phyloP scores from a whole-genome alignment of 2,888 invertebrate species.

The Xestia sexstrigata region DNA sequence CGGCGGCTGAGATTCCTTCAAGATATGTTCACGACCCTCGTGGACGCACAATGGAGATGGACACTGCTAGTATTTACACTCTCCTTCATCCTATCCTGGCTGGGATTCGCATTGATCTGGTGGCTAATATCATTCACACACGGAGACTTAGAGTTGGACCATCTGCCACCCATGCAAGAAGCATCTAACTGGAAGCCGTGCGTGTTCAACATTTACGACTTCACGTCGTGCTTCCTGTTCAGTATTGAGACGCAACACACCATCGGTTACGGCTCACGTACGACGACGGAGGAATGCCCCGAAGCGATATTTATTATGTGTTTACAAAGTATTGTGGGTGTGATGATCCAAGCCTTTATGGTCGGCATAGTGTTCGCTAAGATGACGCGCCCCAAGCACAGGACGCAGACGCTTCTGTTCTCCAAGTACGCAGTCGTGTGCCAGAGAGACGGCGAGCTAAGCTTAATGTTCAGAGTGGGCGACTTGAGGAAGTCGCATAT shows the following conservation, averaged over 20 bases:
- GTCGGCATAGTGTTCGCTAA: conserved; percentile 97
- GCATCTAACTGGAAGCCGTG: conserved; percentile 94
- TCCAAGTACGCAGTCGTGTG: conserved; percentile 96
- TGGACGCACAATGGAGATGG: conserved; percentile 98
- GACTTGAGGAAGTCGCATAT: conserved; percentile 97
- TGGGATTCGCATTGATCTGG: conserved; percentile 96
- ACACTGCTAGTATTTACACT: conserved; percentile 96
- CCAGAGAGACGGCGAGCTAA: conserved; percentile 95
- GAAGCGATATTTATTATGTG: conserved; percentile 97
- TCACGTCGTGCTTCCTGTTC: conserved; percentile 97
- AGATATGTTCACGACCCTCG: conserved; percentile 96
- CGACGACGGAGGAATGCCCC: conserved; percentile 96
- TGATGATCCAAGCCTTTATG: conserved; percentile 95
- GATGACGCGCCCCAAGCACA: conserved; percentile 97
- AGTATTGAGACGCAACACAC: conserved; percentile 98
- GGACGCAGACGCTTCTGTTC: conserved; percentile 97
- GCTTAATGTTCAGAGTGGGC: conserved; percentile 96
- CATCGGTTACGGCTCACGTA: conserved; percentile 96
- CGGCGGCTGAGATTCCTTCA: conserved; percentile 94
- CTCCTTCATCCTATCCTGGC: conserved; percentile 96
- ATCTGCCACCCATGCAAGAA: conserved; percentile 88
- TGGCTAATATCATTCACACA: conserved; percentile 96
- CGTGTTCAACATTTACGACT: conserved; percentile 94
- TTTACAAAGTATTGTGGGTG: conserved; percentile 96
- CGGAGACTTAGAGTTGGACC: conserved; percentile 94